Evolutionary conservation across 2,113 vertebrate species (phyloP).

Genomic region (Sporophila hypoxantha): DNA sequence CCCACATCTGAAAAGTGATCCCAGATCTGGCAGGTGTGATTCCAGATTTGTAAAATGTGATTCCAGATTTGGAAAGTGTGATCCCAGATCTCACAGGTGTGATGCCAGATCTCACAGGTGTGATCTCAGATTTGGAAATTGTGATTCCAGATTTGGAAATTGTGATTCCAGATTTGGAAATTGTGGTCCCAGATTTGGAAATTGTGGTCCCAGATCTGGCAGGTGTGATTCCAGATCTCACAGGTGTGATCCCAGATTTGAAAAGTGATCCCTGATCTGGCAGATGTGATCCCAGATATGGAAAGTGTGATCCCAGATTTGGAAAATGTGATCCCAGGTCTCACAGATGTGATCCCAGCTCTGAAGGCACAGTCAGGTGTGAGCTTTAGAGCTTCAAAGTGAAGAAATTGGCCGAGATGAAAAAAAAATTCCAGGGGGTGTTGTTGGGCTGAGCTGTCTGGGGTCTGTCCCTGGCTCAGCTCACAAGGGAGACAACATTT

Average conservation of each 20-base stretch:
- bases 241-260: background rate
- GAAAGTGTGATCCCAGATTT: background rate
- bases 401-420: background rate
- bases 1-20: background rate
- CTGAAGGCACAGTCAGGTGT: background rate
- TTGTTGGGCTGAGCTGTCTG: background rate
- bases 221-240: accelerated
- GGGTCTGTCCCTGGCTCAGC: background rate
- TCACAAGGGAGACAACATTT: background rate
- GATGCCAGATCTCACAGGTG: too few relatives aligned
- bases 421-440: accelerated
- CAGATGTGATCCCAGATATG: accelerated
- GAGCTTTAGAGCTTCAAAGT: background rate
- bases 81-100: background rate
- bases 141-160: accelerated
- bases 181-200: accelerated
- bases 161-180: accelerated
- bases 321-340: background rate
- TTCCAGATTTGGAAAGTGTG: too few relatives aligned
- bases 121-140: accelerated
- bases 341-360: background rate
- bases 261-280: accelerated
- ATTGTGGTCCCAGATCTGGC: accelerated
- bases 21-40: background rate
- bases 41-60: background rate